Conservation (phyloP, 1,140 invertebrate species). For the Orussus abietinus region DNA sequence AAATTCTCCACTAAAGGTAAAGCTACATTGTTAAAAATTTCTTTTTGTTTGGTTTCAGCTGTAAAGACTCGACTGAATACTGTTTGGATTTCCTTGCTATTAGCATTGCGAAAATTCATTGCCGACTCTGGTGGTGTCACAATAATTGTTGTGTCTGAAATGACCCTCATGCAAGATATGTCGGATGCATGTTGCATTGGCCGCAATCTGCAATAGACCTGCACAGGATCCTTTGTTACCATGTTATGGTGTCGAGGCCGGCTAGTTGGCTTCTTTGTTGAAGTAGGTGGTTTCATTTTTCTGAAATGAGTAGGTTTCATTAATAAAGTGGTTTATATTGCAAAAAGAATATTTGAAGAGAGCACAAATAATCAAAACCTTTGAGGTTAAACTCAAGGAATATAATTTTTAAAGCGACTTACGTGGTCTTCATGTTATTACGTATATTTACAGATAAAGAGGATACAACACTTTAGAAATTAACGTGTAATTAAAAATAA, state of each 20-base stretch:
- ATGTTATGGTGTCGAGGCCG: slow-evolving; percentile 31
- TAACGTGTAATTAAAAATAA: slow-evolving; percentile 5
- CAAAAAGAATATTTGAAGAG: too few relatives aligned
- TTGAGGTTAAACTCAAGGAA: too few relatives aligned
- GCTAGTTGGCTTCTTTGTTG: slow-evolving; percentile 30
- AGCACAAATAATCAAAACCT: too few relatives aligned
- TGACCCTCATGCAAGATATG: slow-evolving; percentile 67
- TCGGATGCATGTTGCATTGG: slow-evolving; percentile 68
- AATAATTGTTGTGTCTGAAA: slow-evolving; percentile 66
- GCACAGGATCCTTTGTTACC: slow-evolving; percentile 63
- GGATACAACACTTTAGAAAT: slow-evolving; percentile 3
- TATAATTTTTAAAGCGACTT: background rate
- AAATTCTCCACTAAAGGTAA: slow-evolving; percentile 81
- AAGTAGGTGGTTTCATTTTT: slow-evolving; percentile 35
- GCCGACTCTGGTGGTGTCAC: slow-evolving; percentile 65
- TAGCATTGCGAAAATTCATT: slow-evolving; percentile 59
- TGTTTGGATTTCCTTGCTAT: slow-evolving; percentile 68
- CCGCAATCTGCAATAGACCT: slow-evolving; percentile 80
- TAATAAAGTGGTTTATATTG: too few relatives aligned
- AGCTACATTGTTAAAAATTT: slow-evolving; percentile 82
- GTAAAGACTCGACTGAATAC: slow-evolving; percentile 84
- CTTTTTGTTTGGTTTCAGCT: slow-evolving; percentile 70
- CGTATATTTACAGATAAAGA: background rate
- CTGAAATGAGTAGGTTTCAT: slow-evolving; percentile 27
- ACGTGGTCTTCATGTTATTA: background rate